Percentiles rank a stretch among this genome's conserved stretches.
These are phyloP conservation scores for Cyphomyrus plagiostoma DNA, from an alignment of 2,113 vertebrate genomes.

Conservation along the genomic window DNA sequence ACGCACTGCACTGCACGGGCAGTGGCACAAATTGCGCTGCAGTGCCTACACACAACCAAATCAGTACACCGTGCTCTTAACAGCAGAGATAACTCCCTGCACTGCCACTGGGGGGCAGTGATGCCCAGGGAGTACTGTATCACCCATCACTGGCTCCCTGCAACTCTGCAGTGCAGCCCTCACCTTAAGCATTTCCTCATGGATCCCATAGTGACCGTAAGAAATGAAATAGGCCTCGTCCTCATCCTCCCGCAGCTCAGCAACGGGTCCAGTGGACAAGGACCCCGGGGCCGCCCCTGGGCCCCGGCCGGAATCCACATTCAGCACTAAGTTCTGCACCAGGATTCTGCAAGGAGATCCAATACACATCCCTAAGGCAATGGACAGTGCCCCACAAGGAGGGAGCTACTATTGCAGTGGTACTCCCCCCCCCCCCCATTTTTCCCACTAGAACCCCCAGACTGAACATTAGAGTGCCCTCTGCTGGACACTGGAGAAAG, in stretches of 20 bases:
- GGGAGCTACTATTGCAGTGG: constrained; percentile 29
- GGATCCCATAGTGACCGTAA: constrained; percentile 90
- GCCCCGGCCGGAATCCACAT: constrained; percentile 57
- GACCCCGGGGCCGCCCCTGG: constrained; percentile 1
- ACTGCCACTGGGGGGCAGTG: background rate
- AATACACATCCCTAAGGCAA: constrained; percentile 54
- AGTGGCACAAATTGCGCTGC: background rate
- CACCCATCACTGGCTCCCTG: background rate
- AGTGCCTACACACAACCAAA: background rate
- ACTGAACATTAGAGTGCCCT: constrained; percentile 56
- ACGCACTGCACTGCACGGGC: background rate
- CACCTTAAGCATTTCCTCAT: constrained; percentile 98
- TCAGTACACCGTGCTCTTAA: background rate
- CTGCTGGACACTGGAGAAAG: constrained; percentile 56
- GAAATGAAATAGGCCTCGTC: constrained; percentile 94
- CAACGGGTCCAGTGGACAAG: constrained; percentile 48
- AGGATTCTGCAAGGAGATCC: constrained; percentile 74
- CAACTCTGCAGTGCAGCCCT: background rate
- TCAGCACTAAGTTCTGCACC: constrained; percentile 84
- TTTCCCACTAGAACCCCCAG: background rate
- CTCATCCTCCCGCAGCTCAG: constrained; percentile 80
- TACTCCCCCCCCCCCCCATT: background rate
- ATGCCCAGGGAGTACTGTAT: background rate
- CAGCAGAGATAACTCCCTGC: background rate
- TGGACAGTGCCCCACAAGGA: constrained; percentile 47